Evolutionary conservation across 2,797 vertebrate genomes (phyloP), one percentile per base, ranked within the genome.

Genomic region (Nasua narica): DNA sequence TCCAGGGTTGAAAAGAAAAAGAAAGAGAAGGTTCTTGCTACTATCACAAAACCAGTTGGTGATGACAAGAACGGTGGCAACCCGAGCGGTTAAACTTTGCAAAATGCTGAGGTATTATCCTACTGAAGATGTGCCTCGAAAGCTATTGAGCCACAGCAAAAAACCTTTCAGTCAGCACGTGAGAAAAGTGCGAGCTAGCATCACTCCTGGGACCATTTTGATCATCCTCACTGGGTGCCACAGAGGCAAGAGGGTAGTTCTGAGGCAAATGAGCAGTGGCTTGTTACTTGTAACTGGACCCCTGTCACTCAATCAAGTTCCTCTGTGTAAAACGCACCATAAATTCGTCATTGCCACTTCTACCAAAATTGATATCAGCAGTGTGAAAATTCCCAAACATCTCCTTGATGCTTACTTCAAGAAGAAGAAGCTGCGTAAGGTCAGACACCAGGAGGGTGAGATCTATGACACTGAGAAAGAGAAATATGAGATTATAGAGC

Each of bases 61-160:
- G 99, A 99, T 69, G 99, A 99, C 98, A 99, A 99, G 98, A 99
- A 99, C 2, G 99, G 99, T 96, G 99, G 99, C 89, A 99, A 99
- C 97, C 62, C 99, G 99, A 2, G 99, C 99, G 85, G 99, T 99
- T 72, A 99, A 99, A 97, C 98, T 99, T 96, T 99, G 99, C 84
- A 99, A 99, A 97, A 99, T 99, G 99, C 99, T 65, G 56, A 99
- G 99, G 48, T 99, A 99, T 84, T 99, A 99, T 87, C 99, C 99
- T 52, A 99, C 99, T 4, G 99, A 99, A 97, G 99, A 99, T 21
- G 99, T 99, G 25, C 98, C 99, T 25, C 98, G 99, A 23, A 99
- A 99, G 97, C 99, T 99, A 91, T 97, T 99, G 97, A 99, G 99
- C 98, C 99, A 99, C 0, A 99, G 99, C 37, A 99, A 99, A 94